Percentiles rank a stretch among this genome's conserved stretches.
Evolutionary conservation across 2,113 vertebrate species (phyloP).

Genomic region (Elanus axillaris): DNA sequence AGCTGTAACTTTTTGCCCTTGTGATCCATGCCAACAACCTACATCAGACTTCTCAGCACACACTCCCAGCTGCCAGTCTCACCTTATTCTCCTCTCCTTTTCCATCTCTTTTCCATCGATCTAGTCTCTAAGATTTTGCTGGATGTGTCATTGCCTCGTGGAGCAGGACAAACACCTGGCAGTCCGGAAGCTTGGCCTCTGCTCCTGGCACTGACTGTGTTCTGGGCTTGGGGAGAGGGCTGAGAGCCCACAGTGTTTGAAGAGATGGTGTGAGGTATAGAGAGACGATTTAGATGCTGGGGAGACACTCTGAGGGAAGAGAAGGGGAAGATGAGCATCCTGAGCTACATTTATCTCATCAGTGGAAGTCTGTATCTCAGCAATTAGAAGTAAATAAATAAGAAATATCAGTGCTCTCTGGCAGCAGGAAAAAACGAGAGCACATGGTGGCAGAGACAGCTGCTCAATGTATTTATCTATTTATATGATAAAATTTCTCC

Average conservation of each 20-base stretch:
- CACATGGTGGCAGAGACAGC: neutral
- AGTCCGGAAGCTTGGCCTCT: neutral
- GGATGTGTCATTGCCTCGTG: neutral
- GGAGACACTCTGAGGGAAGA: neutral
- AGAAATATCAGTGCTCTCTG: slow-evolving; percentile 7
- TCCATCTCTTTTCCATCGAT: neutral
- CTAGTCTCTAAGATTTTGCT: neutral
- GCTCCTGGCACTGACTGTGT: neutral
- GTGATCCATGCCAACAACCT: neutral
- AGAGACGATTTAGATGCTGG: neutral
- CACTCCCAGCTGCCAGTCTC: neutral
- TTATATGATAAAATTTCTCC: neutral
- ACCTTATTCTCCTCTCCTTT: neutral
- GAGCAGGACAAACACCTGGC: neutral
- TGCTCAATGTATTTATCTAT: neutral
- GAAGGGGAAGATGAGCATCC: neutral
- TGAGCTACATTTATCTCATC: slow-evolving; percentile 9
- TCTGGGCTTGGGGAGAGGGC: neutral
- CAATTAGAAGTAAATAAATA: slow-evolving; percentile 40
- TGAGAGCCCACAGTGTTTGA: accelerated
- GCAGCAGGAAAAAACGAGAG: slow-evolving; percentile 6
- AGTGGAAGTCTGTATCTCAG: neutral
- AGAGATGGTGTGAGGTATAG: neutral
- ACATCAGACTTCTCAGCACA: neutral
- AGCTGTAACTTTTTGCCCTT: neutral